A percentile compares a stretch with the other conserved stretches of the same genome.
phyloP scores from a whole-genome alignment of 2,888 invertebrate species.

The Callyntrura sp. region DNA sequence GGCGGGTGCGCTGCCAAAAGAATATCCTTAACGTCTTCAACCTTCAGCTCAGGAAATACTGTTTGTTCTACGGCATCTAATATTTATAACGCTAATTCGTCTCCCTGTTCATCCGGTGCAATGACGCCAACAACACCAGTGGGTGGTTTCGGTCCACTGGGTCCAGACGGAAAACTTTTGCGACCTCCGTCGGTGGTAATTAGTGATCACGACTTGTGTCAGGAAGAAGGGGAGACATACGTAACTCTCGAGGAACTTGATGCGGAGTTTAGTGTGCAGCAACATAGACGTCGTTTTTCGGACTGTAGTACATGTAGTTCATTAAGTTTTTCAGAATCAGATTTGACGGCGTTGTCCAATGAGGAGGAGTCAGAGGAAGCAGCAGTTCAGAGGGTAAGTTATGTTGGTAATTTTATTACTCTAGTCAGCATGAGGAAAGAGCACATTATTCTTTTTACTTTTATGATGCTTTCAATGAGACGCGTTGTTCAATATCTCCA shows the following conservation, averaged over 20 bases:
- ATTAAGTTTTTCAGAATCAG: slow-evolving; percentile 82
- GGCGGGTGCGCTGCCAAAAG: slow-evolving; percentile 26
- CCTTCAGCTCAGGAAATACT: slow-evolving; percentile 62
- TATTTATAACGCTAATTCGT: slow-evolving; percentile 44
- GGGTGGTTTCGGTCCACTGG: slow-evolving; percentile 59
- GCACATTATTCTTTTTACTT: slow-evolving; percentile 36
- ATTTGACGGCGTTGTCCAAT: slow-evolving; percentile 79
- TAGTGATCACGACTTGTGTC: slow-evolving; percentile 83
- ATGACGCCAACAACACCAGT: slow-evolving; percentile 56
- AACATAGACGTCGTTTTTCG: slow-evolving; percentile 80
- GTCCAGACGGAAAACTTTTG: slow-evolving; percentile 72
- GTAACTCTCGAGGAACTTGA: slow-evolving; percentile 82
- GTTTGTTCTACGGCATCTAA: slow-evolving; percentile 37
- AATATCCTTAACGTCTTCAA: slow-evolving; percentile 52
- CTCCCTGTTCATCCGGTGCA: slow-evolving; percentile 42
- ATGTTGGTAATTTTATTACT: background rate
- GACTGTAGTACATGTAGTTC: slow-evolving; percentile 83
- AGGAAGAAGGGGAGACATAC: slow-evolving; percentile 78
- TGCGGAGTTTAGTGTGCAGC: slow-evolving; percentile 79
- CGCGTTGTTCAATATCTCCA: no score
- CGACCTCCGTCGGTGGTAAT: slow-evolving; percentile 83
- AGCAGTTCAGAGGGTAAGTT: slow-evolving; percentile 71
- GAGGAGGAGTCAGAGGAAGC: slow-evolving; percentile 82
- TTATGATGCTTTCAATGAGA: no score
- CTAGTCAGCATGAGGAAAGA: slow-evolving; percentile 10